These are phyloP conservation scores for Manis crassicaudata DNA, from an alignment of 2,797 vertebrate genomes.

Conservation along the genomic window DNA sequence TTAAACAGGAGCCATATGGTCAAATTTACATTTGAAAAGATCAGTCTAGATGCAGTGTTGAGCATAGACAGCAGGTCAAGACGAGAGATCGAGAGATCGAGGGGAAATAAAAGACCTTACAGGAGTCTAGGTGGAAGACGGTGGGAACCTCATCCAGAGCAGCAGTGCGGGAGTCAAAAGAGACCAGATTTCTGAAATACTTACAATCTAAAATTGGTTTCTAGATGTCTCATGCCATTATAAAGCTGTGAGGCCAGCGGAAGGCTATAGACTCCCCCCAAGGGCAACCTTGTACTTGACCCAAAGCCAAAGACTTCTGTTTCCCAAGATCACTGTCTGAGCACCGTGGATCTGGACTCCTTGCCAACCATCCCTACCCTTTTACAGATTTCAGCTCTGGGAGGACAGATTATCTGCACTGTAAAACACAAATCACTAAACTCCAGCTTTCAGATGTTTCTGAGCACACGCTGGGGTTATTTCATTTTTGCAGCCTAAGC, in stretches of 20 bases:
- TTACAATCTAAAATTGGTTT: neutral
- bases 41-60: neutral
- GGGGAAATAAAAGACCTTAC: neutral
- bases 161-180: neutral
- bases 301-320: neutral
- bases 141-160: neutral
- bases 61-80: neutral
- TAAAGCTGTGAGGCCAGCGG: neutral
- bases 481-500: conserved; percentile 32
- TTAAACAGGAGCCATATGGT: neutral
- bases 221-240: neutral
- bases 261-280: neutral
- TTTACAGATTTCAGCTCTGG: neutral
- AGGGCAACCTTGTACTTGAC: neutral
- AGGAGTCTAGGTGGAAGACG: neutral
- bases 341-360: neutral
- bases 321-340: neutral
- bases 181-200: neutral
- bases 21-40: neutral
- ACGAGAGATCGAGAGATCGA: neutral
- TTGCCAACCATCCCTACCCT: neutral
- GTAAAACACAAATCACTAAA: conserved; percentile 5
- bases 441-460: neutral
- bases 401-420: neutral
- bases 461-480: neutral